Base-by-base conservation (phyloP, 2,888 invertebrate genomes). In the Eilema depressum region DNA sequence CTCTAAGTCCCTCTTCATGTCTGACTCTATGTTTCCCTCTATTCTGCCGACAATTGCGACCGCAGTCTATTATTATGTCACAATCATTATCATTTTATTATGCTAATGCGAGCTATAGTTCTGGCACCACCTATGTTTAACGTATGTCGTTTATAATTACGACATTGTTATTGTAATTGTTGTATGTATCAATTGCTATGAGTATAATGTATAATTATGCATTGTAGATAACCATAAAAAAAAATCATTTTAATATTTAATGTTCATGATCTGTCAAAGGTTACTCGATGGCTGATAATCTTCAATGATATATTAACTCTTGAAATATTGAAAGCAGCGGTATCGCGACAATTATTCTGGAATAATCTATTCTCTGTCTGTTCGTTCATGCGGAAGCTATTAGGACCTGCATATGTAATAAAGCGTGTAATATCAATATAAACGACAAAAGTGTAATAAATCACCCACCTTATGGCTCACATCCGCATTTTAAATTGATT, bases 11-110 rank as follows among this genome's bases (percentile, higher is more conserved):
- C 14, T 53, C 8, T 47, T 28, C 23, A 28, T 17, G 11, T 14
- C 12, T 66, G 23, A 25, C 89, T 90, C 89, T 70, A 84, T 30
- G 1, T 28, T 10, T 75, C 76, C 75, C 73, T 1, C 63, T 85
- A 77, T 86, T 68, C 81, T 66, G 65, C 71, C 75, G 75, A 85
- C 86, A 88, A 88, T 87, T 88, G 88, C 87, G 88, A 88, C 89
- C 87, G 85, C 86, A 85, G 87, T 88, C 87, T 66, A 88, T 90
- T 91, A 92, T 91, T 90, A 89, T 87, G 91, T 89, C 89, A 86
- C 88, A 91, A 90, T 90, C 88, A 91, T 92, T 92, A 89, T 88
- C 85, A 86, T 90, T 92, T 92, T 93, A 92, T 90, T 91, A 91
- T 89, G 89, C 85, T 90, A 88, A 90, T 90, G 83, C 47, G 30